Evolutionary conservation across 2,888 invertebrate species (phyloP), one percentile per base, ranked within the genome.

Genomic region (Tholera decimalis): DNA sequence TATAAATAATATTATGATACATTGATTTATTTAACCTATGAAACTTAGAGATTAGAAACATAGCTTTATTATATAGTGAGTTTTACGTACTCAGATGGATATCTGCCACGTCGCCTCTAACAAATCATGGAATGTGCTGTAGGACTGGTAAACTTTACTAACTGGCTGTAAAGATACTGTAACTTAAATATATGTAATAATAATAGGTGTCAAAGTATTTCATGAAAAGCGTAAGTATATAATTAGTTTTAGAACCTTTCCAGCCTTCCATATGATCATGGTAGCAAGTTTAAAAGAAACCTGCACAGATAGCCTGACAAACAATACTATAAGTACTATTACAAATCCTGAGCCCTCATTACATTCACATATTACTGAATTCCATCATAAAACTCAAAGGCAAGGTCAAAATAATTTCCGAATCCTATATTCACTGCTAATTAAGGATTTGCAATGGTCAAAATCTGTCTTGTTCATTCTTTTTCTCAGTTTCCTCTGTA

Each of bases 391-490:
- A 53, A 71, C 37, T 44, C 28, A 60, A 46, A 60, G 44, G 44
- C 26, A 51, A 53, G n/a, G 51, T 66, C 35, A 67, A 51, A 67
- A 56, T 59, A 60, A 59, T 50, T 71, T 66, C 59, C 56, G 26
- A 41, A 57, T 58, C 56, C 55, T 63, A 61, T 65, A 58, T 79
- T 78, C 70, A 81, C 69, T 78, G 69, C 65, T 37, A 63, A 57
- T 22, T 56, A 18, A 54, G 51, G 51, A 68, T 8, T 30, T 50
- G 47, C 64, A 61, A 58, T 73, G 75, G 85, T 86, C 85, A 89
- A 74, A 86, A 80, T 26, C 80, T 83, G 18, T 84, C 86, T 3
- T 79, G 76, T 46, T 70, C 73, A 5, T 75, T 56, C 4, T 82
- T 66, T 9, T 65, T 62, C n/a, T 68, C 77, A 3, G 41, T 64